These are phyloP conservation scores for Sigmodon hispidus DNA, from an alignment of 2,113 vertebrate genomes.

Conservation along the genomic window DNA sequence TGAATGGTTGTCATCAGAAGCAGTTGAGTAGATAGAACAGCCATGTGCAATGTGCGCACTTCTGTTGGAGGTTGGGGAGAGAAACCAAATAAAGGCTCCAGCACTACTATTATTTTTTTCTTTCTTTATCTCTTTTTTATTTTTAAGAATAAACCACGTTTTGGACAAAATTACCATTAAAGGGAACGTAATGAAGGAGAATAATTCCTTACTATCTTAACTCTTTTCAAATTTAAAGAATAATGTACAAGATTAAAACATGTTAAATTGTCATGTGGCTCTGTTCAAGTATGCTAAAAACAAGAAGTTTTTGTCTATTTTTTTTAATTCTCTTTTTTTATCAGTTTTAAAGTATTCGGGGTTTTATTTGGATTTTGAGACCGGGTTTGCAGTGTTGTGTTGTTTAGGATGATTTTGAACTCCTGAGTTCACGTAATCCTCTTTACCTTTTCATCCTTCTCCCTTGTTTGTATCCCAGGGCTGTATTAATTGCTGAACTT, in stretches of 20 bases:
- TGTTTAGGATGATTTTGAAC: neutral
- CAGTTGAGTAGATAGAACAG: neutral
- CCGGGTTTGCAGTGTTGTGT: neutral
- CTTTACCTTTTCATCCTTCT: neutral
- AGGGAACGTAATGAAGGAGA: neutral
- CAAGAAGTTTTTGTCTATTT: neutral
- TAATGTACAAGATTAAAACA: neutral
- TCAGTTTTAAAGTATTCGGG: neutral
- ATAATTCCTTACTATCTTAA: neutral
- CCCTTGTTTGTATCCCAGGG: neutral
- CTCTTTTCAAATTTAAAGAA: neutral
- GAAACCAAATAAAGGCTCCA: neutral
- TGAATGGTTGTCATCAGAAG: neutral
- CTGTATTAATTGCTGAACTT: neutral
- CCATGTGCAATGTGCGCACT: rapidly evolving
- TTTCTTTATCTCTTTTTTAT: neutral
- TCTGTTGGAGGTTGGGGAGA: neutral
- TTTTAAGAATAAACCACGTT: neutral
- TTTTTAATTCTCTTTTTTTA: neutral
- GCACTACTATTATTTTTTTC: neutral
- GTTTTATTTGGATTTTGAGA: neutral
- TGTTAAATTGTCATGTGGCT: neutral
- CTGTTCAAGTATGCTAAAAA: neutral
- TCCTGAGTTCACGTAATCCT: neutral
- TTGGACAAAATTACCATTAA: neutral